phyloP scores from a whole-genome alignment of 2,113 vertebrate species.

The Butorides virescens region DNA sequence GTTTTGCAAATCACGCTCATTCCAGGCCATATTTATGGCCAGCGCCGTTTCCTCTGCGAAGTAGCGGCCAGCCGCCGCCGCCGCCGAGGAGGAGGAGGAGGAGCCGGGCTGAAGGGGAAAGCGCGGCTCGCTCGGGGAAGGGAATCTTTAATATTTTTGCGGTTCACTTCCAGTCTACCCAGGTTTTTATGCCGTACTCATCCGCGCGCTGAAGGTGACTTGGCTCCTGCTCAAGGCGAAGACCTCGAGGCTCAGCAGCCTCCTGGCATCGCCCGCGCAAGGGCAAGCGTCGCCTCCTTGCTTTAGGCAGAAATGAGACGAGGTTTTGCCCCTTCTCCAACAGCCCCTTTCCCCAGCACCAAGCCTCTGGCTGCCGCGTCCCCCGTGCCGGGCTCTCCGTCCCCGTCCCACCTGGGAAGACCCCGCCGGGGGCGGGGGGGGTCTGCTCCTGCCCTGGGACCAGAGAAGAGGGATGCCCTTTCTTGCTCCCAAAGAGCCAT shows the following conservation, averaged over 20 bases:
- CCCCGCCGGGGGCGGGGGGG: fast-evolving
- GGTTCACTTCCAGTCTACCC: not conserved
- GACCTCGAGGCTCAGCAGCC: not conserved
- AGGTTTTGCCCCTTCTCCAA: not conserved
- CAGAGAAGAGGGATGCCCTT: not conserved
- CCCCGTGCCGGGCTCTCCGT: not conserved
- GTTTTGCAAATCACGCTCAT: conserved; percentile 74
- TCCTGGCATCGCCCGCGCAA: fast-evolving
- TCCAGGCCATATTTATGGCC: conserved; percentile 74
- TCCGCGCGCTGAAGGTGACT: fast-evolving
- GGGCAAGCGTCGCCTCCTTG: not conserved
- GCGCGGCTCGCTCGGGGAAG: not conserved
- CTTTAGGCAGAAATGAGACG: not conserved
- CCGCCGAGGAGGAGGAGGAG: not conserved
- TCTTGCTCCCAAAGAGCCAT: not conserved
- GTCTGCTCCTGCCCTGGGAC: fast-evolving
- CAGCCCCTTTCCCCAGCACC: not conserved
- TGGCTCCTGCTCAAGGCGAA: not conserved
- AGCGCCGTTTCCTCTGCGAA: conserved; percentile 67
- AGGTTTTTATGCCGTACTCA: fast-evolving
- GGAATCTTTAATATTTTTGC: not conserved
- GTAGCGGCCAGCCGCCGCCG: conserved; percentile 40
- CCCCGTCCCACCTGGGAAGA: not conserved
- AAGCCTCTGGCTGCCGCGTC: fast-evolving
- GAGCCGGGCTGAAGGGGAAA: not conserved